Percentiles rank a stretch among this genome's conserved stretches.
Evolutionary conservation across 2,888 invertebrate genomes (phyloP).

Genomic region (Pterostichus niger): DNA sequence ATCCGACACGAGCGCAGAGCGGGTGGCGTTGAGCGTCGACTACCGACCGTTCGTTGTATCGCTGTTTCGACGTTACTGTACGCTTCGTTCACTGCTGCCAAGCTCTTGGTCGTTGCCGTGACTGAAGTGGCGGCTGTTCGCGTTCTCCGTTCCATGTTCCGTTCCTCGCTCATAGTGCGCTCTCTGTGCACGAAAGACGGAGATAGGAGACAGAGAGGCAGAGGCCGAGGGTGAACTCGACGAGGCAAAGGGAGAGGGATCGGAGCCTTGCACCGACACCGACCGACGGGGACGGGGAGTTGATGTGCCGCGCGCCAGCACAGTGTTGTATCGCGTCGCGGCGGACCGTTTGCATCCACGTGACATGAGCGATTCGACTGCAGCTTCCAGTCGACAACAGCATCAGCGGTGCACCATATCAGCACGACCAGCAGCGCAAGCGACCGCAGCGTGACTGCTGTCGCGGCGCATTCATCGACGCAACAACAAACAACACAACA

Average conservation of each 20-base stretch:
- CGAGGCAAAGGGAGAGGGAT: constrained; percentile 21
- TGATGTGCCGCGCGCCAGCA: constrained; percentile 63
- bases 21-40: constrained; percentile 5
- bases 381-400: constrained; percentile 72
- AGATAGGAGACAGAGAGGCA: constrained; percentile 46
- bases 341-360: constrained; percentile 71
- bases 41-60: constrained; percentile 23
- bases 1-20: constrained; percentile 72
- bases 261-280: constrained; percentile 32
- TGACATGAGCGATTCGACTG: constrained; percentile 74
- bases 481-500: constrained; percentile 67
- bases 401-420: constrained; percentile 9
- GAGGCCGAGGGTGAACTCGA: constrained; percentile 13
- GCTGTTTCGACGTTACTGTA: constrained; percentile 72
- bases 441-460: constrained; percentile 65
- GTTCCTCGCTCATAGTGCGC: constrained; percentile 22
- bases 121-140: constrained; percentile 72
- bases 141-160: constrained; percentile 71
- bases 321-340: constrained; percentile 64
- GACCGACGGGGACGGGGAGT: constrained; percentile 47
- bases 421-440: constrained; percentile 42
- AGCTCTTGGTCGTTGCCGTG: constrained; percentile 70
- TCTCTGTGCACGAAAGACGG: constrained; percentile 8
- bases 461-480: constrained; percentile 65
- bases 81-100: constrained; percentile 40